Percentiles rank a stretch among this genome's conserved stretches.
phyloP scores from a whole-genome alignment of 2,797 vertebrate species.

The Syngnathus rostellatus region DNA sequence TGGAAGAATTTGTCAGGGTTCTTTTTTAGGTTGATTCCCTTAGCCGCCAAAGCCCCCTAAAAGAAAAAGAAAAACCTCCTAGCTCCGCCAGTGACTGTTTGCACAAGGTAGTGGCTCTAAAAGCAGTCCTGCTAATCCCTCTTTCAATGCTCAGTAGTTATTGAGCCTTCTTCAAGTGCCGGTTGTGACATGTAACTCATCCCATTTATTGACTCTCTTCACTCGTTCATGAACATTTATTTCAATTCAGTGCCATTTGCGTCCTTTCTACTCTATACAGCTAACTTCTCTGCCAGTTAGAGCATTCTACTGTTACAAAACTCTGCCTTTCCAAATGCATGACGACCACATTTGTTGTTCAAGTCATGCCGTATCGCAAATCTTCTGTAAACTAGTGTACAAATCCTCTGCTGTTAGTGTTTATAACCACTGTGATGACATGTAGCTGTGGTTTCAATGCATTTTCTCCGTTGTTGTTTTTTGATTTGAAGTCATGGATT shows the following conservation, averaged over 20 bases:
- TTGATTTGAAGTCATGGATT: conserved; percentile 12
- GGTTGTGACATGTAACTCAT: conserved; percentile 4
- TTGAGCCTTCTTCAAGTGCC: conserved; percentile 28
- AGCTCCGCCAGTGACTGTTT: neutral
- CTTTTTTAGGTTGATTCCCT: too few relatives aligned
- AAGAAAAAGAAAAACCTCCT: too few relatives aligned
- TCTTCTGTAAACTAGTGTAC: conserved; percentile 3
- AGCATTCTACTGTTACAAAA: conserved; percentile 2
- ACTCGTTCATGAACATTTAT: neutral
- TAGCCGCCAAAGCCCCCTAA: too few relatives aligned
- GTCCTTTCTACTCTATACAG: neutral
- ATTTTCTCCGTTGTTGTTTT: conserved; percentile 1
- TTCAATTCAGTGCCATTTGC: neutral
- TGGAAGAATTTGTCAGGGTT: too few relatives aligned
- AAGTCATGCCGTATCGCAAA: conserved; percentile 1
- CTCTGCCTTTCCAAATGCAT: conserved; percentile 8
- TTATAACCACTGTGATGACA: conserved; percentile 48
- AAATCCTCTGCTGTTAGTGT: conserved; percentile 7
- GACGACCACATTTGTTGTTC: neutral
- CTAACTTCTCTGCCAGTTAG: neutral
- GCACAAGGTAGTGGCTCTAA: neutral
- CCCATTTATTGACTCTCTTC: neutral
- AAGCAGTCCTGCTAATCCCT: conserved; percentile 4
- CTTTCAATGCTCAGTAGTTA: conserved; percentile 24
- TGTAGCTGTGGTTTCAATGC: neutral